phyloP scores from a whole-genome alignment of 2,888 invertebrate genomes.

The Mamestra brassicae region DNA sequence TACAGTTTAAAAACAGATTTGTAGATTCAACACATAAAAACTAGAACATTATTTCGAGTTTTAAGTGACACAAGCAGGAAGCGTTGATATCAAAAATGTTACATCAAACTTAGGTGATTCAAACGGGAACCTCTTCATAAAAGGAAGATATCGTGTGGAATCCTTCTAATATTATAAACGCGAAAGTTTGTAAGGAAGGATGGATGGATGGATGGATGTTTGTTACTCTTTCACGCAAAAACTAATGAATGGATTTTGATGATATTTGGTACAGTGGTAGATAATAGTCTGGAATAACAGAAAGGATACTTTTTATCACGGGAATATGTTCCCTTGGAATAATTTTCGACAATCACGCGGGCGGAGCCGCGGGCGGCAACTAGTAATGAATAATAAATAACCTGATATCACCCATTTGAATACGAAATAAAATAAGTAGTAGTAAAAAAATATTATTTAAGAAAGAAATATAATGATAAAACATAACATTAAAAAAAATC shows the following conservation, averaged over 20 bases:
- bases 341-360: too few relatives aligned
- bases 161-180: too few relatives aligned
- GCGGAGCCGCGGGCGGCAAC: neutral
- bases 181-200: too few relatives aligned
- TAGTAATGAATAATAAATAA: neutral
- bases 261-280: too few relatives aligned
- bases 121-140: neutral
- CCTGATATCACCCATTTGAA: neutral
- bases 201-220: too few relatives aligned
- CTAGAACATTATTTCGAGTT: neutral
- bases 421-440: neutral
- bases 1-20: neutral
- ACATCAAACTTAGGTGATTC: neutral
- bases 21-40: neutral
- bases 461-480: neutral
- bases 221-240: too few relatives aligned
- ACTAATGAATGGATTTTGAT: too few relatives aligned
- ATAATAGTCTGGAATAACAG: too few relatives aligned
- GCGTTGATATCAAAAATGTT: neutral
- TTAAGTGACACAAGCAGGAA: neutral
- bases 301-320: too few relatives aligned
- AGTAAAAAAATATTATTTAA: neutral
- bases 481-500: neutral
- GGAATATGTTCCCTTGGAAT: too few relatives aligned
- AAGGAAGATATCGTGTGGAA: neutral